Conservation (phyloP, 2,113 vertebrate species). For the Petroica traversi region DNA sequence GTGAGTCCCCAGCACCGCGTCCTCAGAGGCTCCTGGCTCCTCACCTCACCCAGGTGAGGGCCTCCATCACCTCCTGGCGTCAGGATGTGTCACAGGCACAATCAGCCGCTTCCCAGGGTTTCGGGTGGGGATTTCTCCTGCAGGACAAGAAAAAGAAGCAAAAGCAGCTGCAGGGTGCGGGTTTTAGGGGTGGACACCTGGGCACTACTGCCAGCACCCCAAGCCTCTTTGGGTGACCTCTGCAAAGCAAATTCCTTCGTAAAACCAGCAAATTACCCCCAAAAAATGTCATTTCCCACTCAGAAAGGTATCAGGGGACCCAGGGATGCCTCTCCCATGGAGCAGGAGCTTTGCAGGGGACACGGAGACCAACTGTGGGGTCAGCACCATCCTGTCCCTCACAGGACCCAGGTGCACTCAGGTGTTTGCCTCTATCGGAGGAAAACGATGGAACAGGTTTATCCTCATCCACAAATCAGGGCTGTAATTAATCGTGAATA, state of each 20-base stretch:
- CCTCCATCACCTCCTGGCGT: background rate
- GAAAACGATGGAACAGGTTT: background rate
- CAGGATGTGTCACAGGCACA: background rate
- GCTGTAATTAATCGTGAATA: background rate
- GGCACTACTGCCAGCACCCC: background rate
- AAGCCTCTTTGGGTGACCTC: background rate
- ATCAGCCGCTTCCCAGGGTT: fast-evolving
- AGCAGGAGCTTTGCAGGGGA: background rate
- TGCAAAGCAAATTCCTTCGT: background rate
- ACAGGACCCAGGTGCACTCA: background rate
- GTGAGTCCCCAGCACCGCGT: background rate
- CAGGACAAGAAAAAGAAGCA: background rate
- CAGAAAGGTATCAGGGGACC: fast-evolving
- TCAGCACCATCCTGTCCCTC: fast-evolving
- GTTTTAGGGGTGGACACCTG: fast-evolving
- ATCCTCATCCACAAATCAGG: background rate
- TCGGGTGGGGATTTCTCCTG: background rate
- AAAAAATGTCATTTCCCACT: fast-evolving
- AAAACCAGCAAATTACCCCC: background rate
- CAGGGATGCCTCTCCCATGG: no score
- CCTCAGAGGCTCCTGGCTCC: background rate
- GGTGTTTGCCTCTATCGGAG: background rate
- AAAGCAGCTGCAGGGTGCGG: fast-evolving
- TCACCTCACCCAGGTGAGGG: background rate
- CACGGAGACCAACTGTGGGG: background rate